Percentiles rank a stretch among this genome's conserved stretches.
Evolutionary conservation across 2,888 invertebrate species (phyloP).

Genomic region (Magallana nippona): DNA sequence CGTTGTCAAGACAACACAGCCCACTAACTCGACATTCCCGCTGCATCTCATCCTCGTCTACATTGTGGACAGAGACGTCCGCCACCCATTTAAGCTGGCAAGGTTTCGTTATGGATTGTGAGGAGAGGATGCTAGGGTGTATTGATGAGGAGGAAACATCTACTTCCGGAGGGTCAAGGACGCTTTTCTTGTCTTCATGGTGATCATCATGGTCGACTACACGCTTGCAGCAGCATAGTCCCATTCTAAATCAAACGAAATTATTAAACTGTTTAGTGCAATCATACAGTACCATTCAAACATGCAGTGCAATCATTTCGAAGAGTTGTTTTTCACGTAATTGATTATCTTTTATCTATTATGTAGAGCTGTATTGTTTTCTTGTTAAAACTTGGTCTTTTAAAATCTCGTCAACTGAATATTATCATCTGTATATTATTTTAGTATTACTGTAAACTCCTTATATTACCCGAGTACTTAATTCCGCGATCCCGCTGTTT

Average conservation of each 20-base stretch:
- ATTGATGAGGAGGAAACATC: not conserved
- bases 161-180: not conserved
- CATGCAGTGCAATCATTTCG: not conserved
- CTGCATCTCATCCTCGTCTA: not conserved
- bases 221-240: constrained; percentile 19
- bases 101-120: not conserved
- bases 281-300: too few relatives aligned
- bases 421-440: too few relatives aligned
- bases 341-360: not conserved
- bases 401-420: too few relatives aligned
- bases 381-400: too few relatives aligned
- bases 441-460: too few relatives aligned
- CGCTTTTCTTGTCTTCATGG: constrained; percentile 10
- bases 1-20: constrained; percentile 25
- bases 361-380: not conserved
- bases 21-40: not conserved
- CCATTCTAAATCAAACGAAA: not conserved
- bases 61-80: not conserved
- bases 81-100: not conserved
- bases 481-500: too few relatives aligned
- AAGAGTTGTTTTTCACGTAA: not conserved
- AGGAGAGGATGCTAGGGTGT: constrained; percentile 10
- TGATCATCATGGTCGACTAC: constrained; percentile 1
- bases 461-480: too few relatives aligned
- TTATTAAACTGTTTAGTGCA: too few relatives aligned